These are phyloP conservation scores for Calameuta idolon DNA, from an alignment of 2,888 invertebrate species.

Conservation along the genomic window DNA sequence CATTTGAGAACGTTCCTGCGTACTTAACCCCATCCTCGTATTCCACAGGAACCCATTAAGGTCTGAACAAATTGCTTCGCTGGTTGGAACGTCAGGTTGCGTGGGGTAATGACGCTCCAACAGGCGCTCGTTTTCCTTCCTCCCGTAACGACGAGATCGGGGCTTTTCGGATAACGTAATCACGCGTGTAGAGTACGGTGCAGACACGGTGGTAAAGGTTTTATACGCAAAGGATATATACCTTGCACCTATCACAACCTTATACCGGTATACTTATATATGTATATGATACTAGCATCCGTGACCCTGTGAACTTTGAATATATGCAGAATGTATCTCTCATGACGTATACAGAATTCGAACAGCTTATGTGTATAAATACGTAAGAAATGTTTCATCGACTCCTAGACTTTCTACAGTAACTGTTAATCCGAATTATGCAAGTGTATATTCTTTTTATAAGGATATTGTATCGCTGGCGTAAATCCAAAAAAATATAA, in stretches of 20 bases:
- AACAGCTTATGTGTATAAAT: neutral
- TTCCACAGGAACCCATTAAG: neutral
- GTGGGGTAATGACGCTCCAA: neutral
- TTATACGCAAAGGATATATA: neutral
- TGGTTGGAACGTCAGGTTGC: neutral
- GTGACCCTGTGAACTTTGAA: neutral
- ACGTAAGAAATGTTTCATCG: neutral
- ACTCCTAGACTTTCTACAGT: neutral
- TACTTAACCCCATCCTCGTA: neutral
- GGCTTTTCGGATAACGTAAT: neutral
- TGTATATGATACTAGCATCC: neutral
- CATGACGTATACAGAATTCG: neutral
- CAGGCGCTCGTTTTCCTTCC: neutral
- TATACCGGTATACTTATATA: neutral
- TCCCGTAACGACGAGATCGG: neutral
- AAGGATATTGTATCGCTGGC: constrained; percentile 43
- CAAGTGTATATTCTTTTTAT: neutral
- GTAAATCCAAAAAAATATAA: constrained; percentile 46
- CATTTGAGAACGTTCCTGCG: neutral
- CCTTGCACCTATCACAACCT: neutral
- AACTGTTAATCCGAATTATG: neutral
- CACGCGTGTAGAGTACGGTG: neutral
- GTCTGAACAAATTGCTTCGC: constrained; percentile 2
- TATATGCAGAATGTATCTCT: neutral
- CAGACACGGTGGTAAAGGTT: neutral